phyloP scores from a whole-genome alignment of 2,113 vertebrate species.

The Raja brachyura region DNA sequence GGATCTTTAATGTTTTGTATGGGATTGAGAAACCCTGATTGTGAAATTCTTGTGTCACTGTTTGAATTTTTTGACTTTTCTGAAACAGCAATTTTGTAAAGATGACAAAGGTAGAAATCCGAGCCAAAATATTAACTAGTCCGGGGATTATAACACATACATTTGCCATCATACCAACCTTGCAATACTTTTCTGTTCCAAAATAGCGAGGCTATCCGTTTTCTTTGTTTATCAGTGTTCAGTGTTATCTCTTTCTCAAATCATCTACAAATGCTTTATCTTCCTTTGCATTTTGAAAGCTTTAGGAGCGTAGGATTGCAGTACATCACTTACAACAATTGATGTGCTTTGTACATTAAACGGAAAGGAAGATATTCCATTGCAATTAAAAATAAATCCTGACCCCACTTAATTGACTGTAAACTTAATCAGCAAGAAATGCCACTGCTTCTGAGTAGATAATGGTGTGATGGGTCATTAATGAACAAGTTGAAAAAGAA shows the following conservation, averaged over 20 bases:
- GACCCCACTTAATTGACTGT: not conserved
- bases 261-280: not conserved
- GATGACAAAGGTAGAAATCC: not conserved
- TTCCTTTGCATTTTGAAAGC: not conserved
- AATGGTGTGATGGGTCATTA: too few relatives aligned
- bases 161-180: not conserved
- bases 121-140: not conserved
- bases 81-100: not conserved
- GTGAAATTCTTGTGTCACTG: not conserved
- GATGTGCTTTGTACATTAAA: not conserved
- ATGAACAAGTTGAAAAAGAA: too few relatives aligned
- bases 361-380: not conserved
- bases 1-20: not conserved
- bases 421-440: too few relatives aligned
- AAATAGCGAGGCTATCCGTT: not conserved
- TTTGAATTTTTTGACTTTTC: not conserved
- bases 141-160: not conserved
- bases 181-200: not conserved
- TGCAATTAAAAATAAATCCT: not conserved
- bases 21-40: not conserved
- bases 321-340: not conserved
- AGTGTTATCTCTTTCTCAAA: not conserved
- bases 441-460: too few relatives aligned
- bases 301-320: not conserved
- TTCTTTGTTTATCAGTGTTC: not conserved